Base-by-base conservation (phyloP, 1,140 invertebrate species). In the Halesus radiatus region DNA sequence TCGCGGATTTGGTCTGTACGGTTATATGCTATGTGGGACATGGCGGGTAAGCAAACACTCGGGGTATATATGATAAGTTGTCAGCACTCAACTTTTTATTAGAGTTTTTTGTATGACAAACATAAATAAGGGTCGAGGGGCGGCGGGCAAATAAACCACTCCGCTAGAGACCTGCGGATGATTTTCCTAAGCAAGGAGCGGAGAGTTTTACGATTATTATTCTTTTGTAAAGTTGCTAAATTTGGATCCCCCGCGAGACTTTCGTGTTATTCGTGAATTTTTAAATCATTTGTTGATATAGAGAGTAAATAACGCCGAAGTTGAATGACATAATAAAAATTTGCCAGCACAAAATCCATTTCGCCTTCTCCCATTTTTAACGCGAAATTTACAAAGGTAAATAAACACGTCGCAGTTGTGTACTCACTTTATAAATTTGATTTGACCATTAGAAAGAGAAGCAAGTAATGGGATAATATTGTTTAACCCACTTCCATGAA, bases 41-140 rank as follows among this genome's bases (percentile, higher is more conserved):
- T 26, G 20, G 16, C 56, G 37, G 70, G 76, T 66, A 66, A 81
- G 66, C 80, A 81, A 81, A 75, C 77, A 68, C 73, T 56, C 77
- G 58, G 13, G 37, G 58, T 79, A 29, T 79, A 29, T 81, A 81
- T 70, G 58, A 81, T 81, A 81, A 81, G 80, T 79, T 81, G 77
- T 79, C 77, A 78, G 80, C 80, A 81, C 80, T 81, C 80, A 76
- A 79, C 76, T 81, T 81, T 81, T 81, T 81, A 81, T 79, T 81
- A 76, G 54, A 66, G 37, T 73, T 78, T 78, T 81, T 81, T 81
- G 76, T 78, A 73, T 78, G 77, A 64, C 76, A 78, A 81, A 81
- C 73, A 81, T 81, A 81, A 81, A 81, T 81, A 81, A 79, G 73
- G 80, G 77, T 78, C 64, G 80, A 75, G 52, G 50, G 68, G 66